These are phyloP conservation scores for Ferdinandea cuprea DNA, from an alignment of 2,888 invertebrate species.

Conservation along the genomic window DNA sequence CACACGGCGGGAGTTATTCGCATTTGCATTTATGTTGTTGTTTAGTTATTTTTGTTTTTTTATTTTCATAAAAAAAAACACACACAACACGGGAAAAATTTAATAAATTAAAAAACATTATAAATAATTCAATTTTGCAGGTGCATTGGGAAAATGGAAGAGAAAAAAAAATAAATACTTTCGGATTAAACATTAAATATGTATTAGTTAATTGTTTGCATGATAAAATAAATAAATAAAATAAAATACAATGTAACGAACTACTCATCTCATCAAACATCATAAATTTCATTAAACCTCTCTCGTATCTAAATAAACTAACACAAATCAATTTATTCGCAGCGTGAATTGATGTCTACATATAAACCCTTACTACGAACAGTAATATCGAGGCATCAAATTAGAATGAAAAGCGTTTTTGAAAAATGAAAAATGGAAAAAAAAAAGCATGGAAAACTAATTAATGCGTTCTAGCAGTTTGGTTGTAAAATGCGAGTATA, in stretches of 20 bases:
- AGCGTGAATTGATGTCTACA: background rate
- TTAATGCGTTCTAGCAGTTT: slow-evolving; percentile 22
- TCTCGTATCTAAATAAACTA: too few relatives aligned
- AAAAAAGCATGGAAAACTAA: slow-evolving; percentile 40
- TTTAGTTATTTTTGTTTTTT: slow-evolving; percentile 6
- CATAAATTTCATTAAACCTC: slow-evolving; percentile 18
- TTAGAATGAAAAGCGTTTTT: slow-evolving; percentile 32
- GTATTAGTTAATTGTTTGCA: slow-evolving; percentile 13
- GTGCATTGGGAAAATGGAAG: slow-evolving; percentile 14
- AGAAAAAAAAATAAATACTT: slow-evolving; percentile 23
- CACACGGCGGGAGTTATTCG: slow-evolving; percentile 6
- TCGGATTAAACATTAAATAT: slow-evolving; percentile 31
- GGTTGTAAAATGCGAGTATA: slow-evolving; percentile 6
- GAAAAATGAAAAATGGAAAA: background rate
- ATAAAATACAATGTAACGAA: slow-evolving; percentile 3
- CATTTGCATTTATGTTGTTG: slow-evolving; percentile 8
- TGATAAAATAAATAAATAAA: slow-evolving; percentile 3
- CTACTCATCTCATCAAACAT: slow-evolving; percentile 14
- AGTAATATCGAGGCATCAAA: background rate
- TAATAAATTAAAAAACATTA: background rate
- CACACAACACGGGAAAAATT: slow-evolving; percentile 15
- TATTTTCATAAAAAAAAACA: slow-evolving; percentile 3
- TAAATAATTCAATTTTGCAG: slow-evolving; percentile 18
- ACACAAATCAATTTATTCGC: slow-evolving; percentile 39
- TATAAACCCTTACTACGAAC: background rate